phyloP scores from a whole-genome alignment of 30 jellyfish, hydroid and myxozoan species.

The Nemopilema nomurai region DNA sequence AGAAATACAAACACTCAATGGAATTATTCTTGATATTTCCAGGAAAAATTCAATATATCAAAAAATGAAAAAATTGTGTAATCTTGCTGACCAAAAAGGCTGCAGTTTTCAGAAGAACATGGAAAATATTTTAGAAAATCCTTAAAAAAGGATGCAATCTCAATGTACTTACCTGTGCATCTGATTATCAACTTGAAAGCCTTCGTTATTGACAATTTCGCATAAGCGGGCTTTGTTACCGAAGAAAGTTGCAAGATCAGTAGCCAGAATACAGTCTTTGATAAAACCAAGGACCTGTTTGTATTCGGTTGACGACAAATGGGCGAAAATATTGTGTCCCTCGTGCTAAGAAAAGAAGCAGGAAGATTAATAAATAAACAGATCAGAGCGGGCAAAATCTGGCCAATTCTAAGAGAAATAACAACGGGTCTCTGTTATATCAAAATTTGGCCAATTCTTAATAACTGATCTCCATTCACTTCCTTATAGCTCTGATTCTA shows the following conservation, averaged over 20 bases:
- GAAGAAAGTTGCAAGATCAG: constrained; percentile 92
- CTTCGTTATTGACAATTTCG: constrained; percentile 54
- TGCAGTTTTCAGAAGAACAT: too few relatives aligned
- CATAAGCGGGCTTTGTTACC: constrained; percentile 87
- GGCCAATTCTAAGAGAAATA: background rate
- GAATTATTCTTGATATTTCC: too few relatives aligned
- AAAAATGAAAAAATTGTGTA: too few relatives aligned
- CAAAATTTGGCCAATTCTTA: too few relatives aligned
- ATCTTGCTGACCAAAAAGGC: too few relatives aligned
- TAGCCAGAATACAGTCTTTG: constrained; percentile 88
- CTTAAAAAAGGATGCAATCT: background rate
- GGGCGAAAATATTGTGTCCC: constrained; percentile 96
- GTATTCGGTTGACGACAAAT: constrained; percentile 79
- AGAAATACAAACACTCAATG: too few relatives aligned
- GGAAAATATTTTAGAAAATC: background rate
- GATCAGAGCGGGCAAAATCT: background rate
- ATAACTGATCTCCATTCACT: too few relatives aligned
- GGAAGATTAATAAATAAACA: too few relatives aligned
- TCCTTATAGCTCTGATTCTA: too few relatives aligned
- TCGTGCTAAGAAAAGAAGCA: constrained; percentile 74
- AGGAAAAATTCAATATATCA: too few relatives aligned
- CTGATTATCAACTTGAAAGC: constrained; percentile 65
- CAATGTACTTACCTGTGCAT: constrained; percentile 69
- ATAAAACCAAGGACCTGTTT: constrained; percentile 85
- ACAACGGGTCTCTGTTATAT: too few relatives aligned